phyloP scores from a whole-genome alignment of 1,140 invertebrate genomes.

The Gryllus bimaculatus region DNA sequence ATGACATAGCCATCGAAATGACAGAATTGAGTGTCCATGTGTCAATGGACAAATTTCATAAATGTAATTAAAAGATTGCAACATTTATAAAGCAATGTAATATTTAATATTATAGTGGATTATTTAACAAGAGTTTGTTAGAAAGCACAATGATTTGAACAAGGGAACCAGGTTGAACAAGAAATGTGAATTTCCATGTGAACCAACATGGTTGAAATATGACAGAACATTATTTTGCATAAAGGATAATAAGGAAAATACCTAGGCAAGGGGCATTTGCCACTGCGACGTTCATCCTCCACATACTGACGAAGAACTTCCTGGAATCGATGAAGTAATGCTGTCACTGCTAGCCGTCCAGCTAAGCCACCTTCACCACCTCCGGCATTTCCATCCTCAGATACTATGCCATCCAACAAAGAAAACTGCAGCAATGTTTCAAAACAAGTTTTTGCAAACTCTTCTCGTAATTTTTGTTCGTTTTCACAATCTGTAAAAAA shows the following conservation, averaged over 20 bases:
- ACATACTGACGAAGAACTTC: conserved; percentile 84
- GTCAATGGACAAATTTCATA: too few relatives aligned
- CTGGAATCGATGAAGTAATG: conserved; percentile 82
- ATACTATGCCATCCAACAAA: conserved; percentile 54
- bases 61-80: too few relatives aligned
- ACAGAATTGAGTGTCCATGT: too few relatives aligned
- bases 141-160: too few relatives aligned
- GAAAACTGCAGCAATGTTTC: conserved; percentile 93
- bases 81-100: too few relatives aligned
- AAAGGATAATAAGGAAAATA: conserved; percentile 33
- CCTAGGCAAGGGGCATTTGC: conserved; percentile 85
- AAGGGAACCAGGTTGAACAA: too few relatives aligned
- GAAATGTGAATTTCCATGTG: too few relatives aligned
- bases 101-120: too few relatives aligned
- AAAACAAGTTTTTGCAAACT: conserved; percentile 93
- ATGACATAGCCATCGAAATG: too few relatives aligned
- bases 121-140: too few relatives aligned
- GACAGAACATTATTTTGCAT: too few relatives aligned
- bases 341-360: conserved; percentile 79
- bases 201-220: too few relatives aligned
- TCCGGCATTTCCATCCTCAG: conserved; percentile 26
- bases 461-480: conserved; percentile 76
- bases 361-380: conserved; percentile 51
- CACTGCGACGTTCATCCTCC: conserved; percentile 77
- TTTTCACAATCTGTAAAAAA: conserved; percentile 60